A percentile compares a stretch with the other conserved stretches of the same genome.
Evolutionary conservation across 2,888 invertebrate genomes (phyloP).

Genomic region (Linhomoeus sp.): DNA sequence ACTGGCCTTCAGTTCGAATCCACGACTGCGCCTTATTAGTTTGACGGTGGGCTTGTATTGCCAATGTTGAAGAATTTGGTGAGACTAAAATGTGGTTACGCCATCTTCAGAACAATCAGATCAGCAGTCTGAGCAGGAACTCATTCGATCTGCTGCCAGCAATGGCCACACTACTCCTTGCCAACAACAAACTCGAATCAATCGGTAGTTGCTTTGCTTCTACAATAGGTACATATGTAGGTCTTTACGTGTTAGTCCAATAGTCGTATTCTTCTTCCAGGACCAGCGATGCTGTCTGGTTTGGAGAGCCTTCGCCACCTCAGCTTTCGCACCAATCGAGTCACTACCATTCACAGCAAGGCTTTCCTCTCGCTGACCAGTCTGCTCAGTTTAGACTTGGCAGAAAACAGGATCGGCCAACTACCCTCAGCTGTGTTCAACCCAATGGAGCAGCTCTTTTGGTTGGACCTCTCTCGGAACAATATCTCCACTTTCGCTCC

Average conservation of each 20-base stretch:
- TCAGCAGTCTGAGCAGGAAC: conserved; percentile 14
- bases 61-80: no score
- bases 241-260: no score
- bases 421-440: conserved; percentile 11
- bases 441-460: conserved; percentile 14
- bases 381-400: conserved; percentile 52
- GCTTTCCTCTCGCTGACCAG: conserved; percentile 55
- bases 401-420: conserved; percentile 41
- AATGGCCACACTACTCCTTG: conserved; percentile 51
- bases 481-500: conserved; percentile 11
- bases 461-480: conserved; percentile 22
- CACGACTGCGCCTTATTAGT: conserved; percentile 43
- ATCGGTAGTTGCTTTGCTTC: no score
- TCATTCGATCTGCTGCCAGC: conserved; percentile 34
- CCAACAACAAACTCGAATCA: conserved; percentile 54
- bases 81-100: no score
- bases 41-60: conserved; percentile 40
- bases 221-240: no score
- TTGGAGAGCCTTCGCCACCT: conserved; percentile 48
- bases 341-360: conserved; percentile 52
- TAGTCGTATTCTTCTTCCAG: no score
- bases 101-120: conserved; percentile 2
- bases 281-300: conserved; percentile 40
- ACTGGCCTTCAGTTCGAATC: conserved; percentile 60
- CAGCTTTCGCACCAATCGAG: conserved; percentile 59